Base-by-base conservation (phyloP, 2,888 invertebrate species). In the Rhyacophila evoluta region DNA sequence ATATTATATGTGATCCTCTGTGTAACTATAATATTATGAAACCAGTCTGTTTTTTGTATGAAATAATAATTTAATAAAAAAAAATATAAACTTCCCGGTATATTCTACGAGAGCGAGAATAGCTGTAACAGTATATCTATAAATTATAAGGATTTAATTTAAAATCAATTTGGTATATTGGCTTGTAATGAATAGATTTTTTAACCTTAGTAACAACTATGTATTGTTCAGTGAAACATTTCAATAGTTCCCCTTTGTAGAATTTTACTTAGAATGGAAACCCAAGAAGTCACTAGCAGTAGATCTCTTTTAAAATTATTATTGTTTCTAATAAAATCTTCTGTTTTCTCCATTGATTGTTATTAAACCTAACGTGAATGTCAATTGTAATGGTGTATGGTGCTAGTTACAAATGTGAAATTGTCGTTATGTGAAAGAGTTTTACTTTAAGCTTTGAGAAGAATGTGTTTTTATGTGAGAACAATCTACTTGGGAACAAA, bases 351-450 rank as follows among this genome's bases (percentile, higher is more conserved):
- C 55, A 19, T 19, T 25, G 2, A 25, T 25, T 8, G 25, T 55
- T 55, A 8, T 25, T 19, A 55, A 25, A 25, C 55, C 25, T 55
- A 25, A 55, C 10, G 55, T 55, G 55, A 55, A 55, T 55, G 55
- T 55, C 19, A 55, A 55, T n/a, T n/a, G n/a, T n/a, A n/a, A 55
- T 2, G 55, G 55, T 55, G 55, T 55, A 55, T 55, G 55, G 55
- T 55, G 15, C 1, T 55, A 19, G 55, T 15, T 25, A 55, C 19
- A 25, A 55, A 55, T 55, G 19, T 55, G 55, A 55, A 55, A 25
- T 15, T 55, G 11, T 55, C 29, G 29, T 33, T 55, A 2, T 25
- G 55, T 55, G 55, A 55, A 19, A 55, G 15, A 1, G 55, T 55
- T 19, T 19, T 41, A 41, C 19, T 41, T 41, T 55, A 19, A 19